Evolutionary conservation across 1,140 invertebrate genomes (phyloP).

Genomic region (Brachionus paranguensis): DNA sequence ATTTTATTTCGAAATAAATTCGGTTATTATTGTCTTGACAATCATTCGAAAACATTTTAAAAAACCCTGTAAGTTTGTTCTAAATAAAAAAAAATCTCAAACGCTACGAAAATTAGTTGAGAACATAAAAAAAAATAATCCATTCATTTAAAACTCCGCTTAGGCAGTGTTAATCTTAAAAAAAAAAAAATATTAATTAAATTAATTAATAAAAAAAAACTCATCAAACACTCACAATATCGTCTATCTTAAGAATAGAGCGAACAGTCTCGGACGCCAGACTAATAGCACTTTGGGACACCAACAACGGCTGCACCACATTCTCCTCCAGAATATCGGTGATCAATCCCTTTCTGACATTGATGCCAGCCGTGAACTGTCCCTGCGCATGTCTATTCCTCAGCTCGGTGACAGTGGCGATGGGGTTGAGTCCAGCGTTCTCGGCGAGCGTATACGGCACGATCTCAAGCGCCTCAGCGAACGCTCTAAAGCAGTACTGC

Average conservation of each 20-base stretch:
- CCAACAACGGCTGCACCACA: constrained; percentile 92
- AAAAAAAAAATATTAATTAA: no score
- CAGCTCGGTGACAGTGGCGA: constrained; percentile 91
- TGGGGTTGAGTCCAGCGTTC: constrained; percentile 96
- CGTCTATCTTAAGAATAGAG: constrained; percentile 97
- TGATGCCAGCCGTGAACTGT: constrained; percentile 79
- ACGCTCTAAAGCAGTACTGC: constrained; percentile 85
- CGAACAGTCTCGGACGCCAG: constrained; percentile 93
- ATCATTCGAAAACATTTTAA: no score
- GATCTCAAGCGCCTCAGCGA: constrained; percentile 93
- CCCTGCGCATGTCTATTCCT: constrained; percentile 83
- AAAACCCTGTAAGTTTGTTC: background rate
- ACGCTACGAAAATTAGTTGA: background rate
- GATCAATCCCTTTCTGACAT: constrained; percentile 70
- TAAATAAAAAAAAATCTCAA: background rate
- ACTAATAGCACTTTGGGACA: constrained; percentile 84
- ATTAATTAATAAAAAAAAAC: no score
- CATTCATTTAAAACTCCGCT: background rate
- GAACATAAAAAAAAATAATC: background rate
- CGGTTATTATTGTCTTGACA: no score
- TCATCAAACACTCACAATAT: constrained; percentile 67
- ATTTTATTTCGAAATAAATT: background rate
- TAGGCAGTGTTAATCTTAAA: constrained; percentile 8
- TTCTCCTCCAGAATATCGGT: constrained; percentile 63
- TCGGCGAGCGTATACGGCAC: constrained; percentile 97